These are phyloP conservation scores for Periophthalmodon schlosseri DNA, from an alignment of 2,113 vertebrate species.

Conservation along the genomic window DNA sequence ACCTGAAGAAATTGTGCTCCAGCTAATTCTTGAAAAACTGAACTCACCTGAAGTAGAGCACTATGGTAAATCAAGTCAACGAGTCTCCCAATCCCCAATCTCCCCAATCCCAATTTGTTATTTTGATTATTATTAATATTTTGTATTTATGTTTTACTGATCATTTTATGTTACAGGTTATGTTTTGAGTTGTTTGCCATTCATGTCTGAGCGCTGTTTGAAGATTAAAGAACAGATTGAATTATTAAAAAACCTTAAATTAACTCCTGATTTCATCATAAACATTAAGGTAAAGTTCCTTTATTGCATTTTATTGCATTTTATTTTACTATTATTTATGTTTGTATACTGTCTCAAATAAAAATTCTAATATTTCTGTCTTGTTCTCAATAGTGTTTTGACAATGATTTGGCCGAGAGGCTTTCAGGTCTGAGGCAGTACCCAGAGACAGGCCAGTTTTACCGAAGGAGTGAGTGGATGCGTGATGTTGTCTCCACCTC, in stretches of 20 bases:
- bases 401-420: constrained; percentile 84
- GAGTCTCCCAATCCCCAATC: no score
- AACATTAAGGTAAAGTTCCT: constrained; percentile 89
- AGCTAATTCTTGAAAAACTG: constrained; percentile 83
- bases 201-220: constrained; percentile 81
- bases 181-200: constrained; percentile 88
- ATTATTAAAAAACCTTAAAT: constrained; percentile 82
- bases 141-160: background rate
- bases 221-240: constrained; percentile 84
- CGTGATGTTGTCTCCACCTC: constrained; percentile 60
- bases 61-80: constrained; percentile 80
- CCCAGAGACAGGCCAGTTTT: constrained; percentile 77
- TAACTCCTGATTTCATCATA: constrained; percentile 90
- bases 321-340: background rate
- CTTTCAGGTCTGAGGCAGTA: constrained; percentile 84
- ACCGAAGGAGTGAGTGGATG: constrained; percentile 81
- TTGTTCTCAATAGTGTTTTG: constrained; percentile 79
- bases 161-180: constrained; percentile 82
- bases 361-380: background rate
- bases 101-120: background rate
- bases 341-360: background rate
- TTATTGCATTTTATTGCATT: background rate
- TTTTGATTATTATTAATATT: background rate
- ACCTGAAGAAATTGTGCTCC: constrained; percentile 82
- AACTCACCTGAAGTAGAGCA: constrained; percentile 85